Conservation (phyloP, 2,113 vertebrate species). For the Sinocyclocheilus grahami region DNA sequence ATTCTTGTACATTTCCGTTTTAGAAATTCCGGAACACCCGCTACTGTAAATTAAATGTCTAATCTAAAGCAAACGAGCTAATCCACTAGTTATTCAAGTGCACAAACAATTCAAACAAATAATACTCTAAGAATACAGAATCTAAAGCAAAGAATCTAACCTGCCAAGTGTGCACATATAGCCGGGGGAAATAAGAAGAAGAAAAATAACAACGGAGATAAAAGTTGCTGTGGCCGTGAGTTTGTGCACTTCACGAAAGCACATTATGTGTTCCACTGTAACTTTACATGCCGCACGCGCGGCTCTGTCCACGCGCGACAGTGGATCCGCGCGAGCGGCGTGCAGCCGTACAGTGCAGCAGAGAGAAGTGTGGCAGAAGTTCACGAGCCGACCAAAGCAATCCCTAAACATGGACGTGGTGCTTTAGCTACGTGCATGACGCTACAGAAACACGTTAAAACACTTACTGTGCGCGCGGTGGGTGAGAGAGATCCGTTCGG, state of each 20-base stretch:
- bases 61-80: constrained; percentile 6
- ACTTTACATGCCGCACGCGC: not conserved
- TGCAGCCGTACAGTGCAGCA: constrained; percentile 65
- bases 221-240: not conserved
- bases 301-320: not conserved
- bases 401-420: constrained; percentile 34
- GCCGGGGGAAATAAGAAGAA: not conserved
- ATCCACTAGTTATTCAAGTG: no score
- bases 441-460: constrained; percentile 66
- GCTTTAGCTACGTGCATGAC: constrained; percentile 46
- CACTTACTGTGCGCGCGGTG: constrained; percentile 96
- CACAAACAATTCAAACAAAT: not conserved
- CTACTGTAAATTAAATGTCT: not conserved
- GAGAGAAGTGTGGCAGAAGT: constrained; percentile 69
- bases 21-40: not conserved
- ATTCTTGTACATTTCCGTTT: not conserved
- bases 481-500: constrained; percentile 97
- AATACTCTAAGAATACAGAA: not conserved
- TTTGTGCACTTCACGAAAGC: constrained; percentile 4
- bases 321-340: constrained; percentile 7
- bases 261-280: not conserved
- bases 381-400: constrained; percentile 38
- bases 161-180: not conserved
- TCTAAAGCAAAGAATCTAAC: not conserved
- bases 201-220: not conserved